Percentiles rank a stretch among this genome's conserved stretches.
Conservation (phyloP, 2,113 vertebrate species). For the Notechis scutatus region DNA sequence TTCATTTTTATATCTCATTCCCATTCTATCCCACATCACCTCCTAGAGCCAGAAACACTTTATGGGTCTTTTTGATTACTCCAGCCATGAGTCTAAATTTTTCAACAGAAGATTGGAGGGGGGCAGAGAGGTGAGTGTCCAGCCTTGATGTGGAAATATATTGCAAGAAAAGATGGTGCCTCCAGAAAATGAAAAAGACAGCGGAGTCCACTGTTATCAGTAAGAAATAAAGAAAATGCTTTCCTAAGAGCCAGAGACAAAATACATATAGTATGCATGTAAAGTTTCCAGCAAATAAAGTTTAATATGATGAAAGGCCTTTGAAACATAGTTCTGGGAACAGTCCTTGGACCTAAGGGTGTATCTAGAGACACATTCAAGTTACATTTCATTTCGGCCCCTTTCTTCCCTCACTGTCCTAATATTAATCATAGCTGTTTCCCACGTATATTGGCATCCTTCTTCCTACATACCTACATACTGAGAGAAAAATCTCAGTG, state of each 20-base stretch:
- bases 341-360: not conserved
- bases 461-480: not conserved
- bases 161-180: conserved; percentile 51
- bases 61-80: conserved; percentile 82
- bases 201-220: conserved; percentile 48
- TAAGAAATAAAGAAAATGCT: conserved; percentile 68
- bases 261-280: conserved; percentile 62
- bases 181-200: conserved; percentile 71
- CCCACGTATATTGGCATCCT: not conserved
- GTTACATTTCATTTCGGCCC: conserved; percentile 18
- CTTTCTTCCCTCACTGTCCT: conserved; percentile 14
- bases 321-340: conserved; percentile 59
- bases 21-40: conserved; percentile 75
- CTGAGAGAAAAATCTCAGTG: not conserved
- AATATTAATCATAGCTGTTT: not conserved
- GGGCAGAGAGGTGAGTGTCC: conserved; percentile 56
- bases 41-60: conserved; percentile 73
- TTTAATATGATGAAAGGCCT: conserved; percentile 73
- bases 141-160: conserved; percentile 63
- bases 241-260: conserved; percentile 67
- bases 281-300: conserved; percentile 73
- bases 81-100: conserved; percentile 76
- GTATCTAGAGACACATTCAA: conserved; percentile 9
- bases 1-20: conserved; percentile 81
- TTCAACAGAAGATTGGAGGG: conserved; percentile 68